Evolutionary conservation across 1,140 invertebrate genomes (phyloP).

Genomic region (Gonatopus flavifemur): DNA sequence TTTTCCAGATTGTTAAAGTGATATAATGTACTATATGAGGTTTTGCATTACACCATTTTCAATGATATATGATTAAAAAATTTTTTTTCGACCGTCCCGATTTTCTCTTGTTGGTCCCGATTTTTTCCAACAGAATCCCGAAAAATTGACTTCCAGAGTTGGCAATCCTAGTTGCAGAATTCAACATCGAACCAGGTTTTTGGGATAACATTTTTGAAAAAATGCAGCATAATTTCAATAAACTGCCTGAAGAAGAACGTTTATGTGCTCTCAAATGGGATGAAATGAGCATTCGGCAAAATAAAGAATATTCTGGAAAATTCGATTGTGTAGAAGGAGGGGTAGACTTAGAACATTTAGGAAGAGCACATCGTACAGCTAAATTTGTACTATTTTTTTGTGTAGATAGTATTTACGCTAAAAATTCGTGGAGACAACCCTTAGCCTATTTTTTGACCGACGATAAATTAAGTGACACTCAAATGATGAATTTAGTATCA

Average conservation of each 20-base stretch:
- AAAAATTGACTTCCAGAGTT: too few relatives aligned
- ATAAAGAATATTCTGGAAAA: conserved; percentile 23
- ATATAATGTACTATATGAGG: too few relatives aligned
- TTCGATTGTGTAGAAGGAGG: conserved; percentile 24
- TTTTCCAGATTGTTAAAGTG: too few relatives aligned
- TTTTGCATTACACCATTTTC: too few relatives aligned
- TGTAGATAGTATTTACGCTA: conserved; percentile 22
- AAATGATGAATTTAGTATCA: background rate
- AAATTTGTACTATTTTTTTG: conserved; percentile 15
- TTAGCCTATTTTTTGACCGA: conserved; percentile 16
- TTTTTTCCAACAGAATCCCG: too few relatives aligned
- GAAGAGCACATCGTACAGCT: conserved; percentile 10
- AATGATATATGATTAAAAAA: too few relatives aligned
- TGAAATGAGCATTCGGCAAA: conserved; percentile 18
- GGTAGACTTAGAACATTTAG: conserved; percentile 16
- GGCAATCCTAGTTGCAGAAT: too few relatives aligned
- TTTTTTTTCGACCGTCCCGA: too few relatives aligned
- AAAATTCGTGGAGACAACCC: conserved; percentile 22
- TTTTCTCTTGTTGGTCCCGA: too few relatives aligned
- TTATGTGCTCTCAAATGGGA: conserved; percentile 22
- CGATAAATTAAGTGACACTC: background rate
- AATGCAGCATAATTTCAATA: conserved; percentile 4
- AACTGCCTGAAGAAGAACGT: conserved; percentile 8
- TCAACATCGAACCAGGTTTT: conserved; percentile 22
- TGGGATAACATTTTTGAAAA: conserved; percentile 17